Conservation (phyloP, 1,140 invertebrate genomes). For the Drosophila mayri region DNA sequence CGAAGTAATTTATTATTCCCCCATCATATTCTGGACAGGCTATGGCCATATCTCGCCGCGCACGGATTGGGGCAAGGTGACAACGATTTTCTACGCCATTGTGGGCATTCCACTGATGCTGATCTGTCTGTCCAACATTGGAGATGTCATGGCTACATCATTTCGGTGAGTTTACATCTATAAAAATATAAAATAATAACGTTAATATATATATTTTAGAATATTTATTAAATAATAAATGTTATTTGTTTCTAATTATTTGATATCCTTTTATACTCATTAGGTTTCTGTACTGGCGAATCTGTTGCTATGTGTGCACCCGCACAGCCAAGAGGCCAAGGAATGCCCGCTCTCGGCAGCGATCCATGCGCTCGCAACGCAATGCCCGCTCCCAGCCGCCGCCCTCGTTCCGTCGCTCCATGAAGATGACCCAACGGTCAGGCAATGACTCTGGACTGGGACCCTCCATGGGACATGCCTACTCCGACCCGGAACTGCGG, state of each 20-base stretch:
- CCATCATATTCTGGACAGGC: slow-evolving; percentile 86
- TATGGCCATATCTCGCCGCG: slow-evolving; percentile 98
- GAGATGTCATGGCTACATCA: slow-evolving; percentile 97
- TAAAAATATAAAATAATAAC: no score
- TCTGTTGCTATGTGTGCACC: slow-evolving; percentile 95
- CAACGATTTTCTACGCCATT: slow-evolving; percentile 98
- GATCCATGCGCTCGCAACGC: slow-evolving; percentile 63
- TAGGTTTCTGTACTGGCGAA: slow-evolving; percentile 94
- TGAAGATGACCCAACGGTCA: slow-evolving; percentile 90
- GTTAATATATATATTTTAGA: neutral
- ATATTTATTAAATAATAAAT: neutral
- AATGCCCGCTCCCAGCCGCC: slow-evolving; percentile 82
- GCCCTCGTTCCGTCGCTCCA: slow-evolving; percentile 86
- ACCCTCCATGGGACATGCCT: slow-evolving; percentile 85
- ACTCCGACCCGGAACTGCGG: slow-evolving; percentile 86
- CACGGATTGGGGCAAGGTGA: slow-evolving; percentile 95
- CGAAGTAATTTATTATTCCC: slow-evolving; percentile 3
- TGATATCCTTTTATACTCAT: neutral
- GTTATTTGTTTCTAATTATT: no score
- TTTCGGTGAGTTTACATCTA: slow-evolving; percentile 88
- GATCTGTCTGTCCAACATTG: slow-evolving; percentile 96
- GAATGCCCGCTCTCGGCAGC: slow-evolving; percentile 77
- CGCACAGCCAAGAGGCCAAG: slow-evolving; percentile 89
- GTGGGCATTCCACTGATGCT: slow-evolving; percentile 97
- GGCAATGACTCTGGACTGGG: slow-evolving; percentile 85